Percentiles rank a stretch among this genome's conserved stretches.
These are phyloP conservation scores for Silvanus unidentatus DNA, from an alignment of 2,888 invertebrate genomes.

Conservation along the genomic window DNA sequence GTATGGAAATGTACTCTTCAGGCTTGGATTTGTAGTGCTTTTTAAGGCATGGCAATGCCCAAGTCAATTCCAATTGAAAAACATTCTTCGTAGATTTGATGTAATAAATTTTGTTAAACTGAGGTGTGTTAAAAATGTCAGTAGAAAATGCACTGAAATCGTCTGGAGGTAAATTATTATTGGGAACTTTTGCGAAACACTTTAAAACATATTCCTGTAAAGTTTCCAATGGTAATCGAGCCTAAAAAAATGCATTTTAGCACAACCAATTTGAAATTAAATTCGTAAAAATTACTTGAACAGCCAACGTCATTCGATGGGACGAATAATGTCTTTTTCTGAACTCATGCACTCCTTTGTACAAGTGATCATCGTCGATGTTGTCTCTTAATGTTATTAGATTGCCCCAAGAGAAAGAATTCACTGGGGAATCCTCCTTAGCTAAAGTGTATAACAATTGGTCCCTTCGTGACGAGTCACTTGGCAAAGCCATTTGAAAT, in stretches of 20 bases:
- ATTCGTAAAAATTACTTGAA: conserved; percentile 54
- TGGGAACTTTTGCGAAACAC: conserved; percentile 65
- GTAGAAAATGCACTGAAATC: conserved; percentile 54
- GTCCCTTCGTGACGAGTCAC: conserved; percentile 68
- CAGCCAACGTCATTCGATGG: conserved; percentile 79
- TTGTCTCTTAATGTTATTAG: conserved; percentile 63
- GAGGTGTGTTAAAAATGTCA: conserved; percentile 54
- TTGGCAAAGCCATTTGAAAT: conserved; percentile 73
- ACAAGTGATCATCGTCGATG: conserved; percentile 61
- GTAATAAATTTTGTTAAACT: conserved; percentile 65
- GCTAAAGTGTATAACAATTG: conserved; percentile 69
- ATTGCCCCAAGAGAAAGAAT: conserved; percentile 84
- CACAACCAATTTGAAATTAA: conserved; percentile 2
- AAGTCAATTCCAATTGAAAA: conserved; percentile 57
- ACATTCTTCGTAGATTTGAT: conserved; percentile 71
- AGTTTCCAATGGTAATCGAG: conserved; percentile 57
- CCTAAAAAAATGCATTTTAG: conserved; percentile 35
- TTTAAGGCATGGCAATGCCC: conserved; percentile 57
- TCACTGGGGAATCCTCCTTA: conserved; percentile 63
- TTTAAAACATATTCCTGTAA: conserved; percentile 60
- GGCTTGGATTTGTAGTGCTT: conserved; percentile 71
- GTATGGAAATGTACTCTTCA: conserved; percentile 66
- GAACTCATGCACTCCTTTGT: conserved; percentile 67
- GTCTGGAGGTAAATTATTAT: conserved; percentile 57
- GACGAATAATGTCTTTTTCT: conserved; percentile 75